phyloP scores from a whole-genome alignment of 2,888 invertebrate species.

The Chironomus riparius region DNA sequence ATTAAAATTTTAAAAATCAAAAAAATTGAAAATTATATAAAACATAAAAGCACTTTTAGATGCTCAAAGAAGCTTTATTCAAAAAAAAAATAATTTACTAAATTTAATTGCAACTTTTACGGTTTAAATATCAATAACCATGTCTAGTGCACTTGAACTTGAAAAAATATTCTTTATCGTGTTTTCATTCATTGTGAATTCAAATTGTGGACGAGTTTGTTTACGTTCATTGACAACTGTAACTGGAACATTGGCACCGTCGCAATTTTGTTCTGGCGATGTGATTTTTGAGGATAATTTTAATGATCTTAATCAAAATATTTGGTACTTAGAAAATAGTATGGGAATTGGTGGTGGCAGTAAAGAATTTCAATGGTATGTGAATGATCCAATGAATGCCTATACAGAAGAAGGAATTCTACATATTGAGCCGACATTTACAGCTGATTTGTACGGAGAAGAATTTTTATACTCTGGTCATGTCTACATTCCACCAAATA shows the following conservation, averaged over 20 bases:
- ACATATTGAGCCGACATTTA: constrained; percentile 53
- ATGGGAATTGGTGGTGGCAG: constrained; percentile 56
- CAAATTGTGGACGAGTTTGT: background rate
- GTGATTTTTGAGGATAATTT: constrained; percentile 56
- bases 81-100: background rate
- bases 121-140: background rate
- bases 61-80: no score
- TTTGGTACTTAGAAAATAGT: constrained; percentile 58
- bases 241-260: background rate
- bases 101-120: background rate
- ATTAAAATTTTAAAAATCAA: background rate
- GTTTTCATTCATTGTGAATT: background rate
- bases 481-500: constrained; percentile 50
- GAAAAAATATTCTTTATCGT: background rate
- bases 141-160: background rate
- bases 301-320: constrained; percentile 48
- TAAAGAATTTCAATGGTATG: constrained; percentile 63
- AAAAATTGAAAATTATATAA: no score
- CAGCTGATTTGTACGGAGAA: constrained; percentile 48
- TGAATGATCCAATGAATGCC: constrained; percentile 55
- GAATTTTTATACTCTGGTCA: constrained; percentile 46
- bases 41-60: no score
- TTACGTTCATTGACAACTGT: background rate
- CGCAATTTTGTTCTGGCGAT: constrained; percentile 35
- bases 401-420: constrained; percentile 47